phyloP scores from a whole-genome alignment of 1,140 invertebrate genomes.

The Drosophila pallidifrons region DNA sequence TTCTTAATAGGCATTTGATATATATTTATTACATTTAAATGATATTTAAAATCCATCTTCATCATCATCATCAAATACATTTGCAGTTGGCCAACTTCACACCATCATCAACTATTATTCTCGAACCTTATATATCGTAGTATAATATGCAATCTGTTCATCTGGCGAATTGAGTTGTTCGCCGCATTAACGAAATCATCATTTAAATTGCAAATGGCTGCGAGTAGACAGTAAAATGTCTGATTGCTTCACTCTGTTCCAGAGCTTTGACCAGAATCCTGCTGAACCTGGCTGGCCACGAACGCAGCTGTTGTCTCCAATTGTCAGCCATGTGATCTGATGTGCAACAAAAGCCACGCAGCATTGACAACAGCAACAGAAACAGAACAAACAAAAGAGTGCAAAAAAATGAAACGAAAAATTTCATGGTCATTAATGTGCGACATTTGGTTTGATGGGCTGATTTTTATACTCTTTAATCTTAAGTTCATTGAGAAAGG shows the following conservation, averaged over 20 bases:
- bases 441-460: constrained; percentile 57
- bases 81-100: constrained; percentile 21
- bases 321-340: constrained; percentile 56
- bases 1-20: constrained; percentile 66
- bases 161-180: constrained; percentile 59
- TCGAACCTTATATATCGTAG: neutral
- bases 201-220: constrained; percentile 78
- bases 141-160: constrained; percentile 44
- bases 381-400: constrained; percentile 7
- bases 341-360: constrained; percentile 51
- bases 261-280: no score
- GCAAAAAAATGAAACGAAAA: constrained; percentile 24
- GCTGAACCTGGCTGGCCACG: neutral
- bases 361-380: neutral
- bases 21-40: constrained; percentile 63
- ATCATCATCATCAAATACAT: constrained; percentile 56
- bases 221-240: constrained; percentile 60
- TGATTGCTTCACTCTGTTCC: constrained; percentile 26
- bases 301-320: constrained; percentile 61
- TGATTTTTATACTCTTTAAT: constrained; percentile 26
- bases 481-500: neutral
- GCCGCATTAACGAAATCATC: constrained; percentile 73
- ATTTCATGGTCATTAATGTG: constrained; percentile 68
- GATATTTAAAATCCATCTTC: constrained; percentile 58
- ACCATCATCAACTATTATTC: constrained; percentile 57